These are phyloP conservation scores for Galaxea fascicularis DNA, from an alignment of 92 coral and sea anemone species.

Conservation along the genomic window DNA sequence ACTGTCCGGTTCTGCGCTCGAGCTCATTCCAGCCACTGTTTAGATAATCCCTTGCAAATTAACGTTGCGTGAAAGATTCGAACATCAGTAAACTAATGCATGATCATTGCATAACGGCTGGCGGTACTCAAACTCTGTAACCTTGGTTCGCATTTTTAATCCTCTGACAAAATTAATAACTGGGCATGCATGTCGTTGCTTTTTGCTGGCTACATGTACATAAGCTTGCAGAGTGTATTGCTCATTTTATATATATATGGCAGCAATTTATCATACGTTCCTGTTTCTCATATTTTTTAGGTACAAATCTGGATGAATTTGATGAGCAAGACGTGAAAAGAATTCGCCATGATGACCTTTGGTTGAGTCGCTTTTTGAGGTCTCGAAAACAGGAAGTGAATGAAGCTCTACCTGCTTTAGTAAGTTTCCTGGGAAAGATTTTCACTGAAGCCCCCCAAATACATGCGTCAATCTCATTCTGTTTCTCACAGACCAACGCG, in stretches of 20 bases:
- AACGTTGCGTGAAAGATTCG: not conserved
- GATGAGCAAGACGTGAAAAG: slow-evolving; percentile 74
- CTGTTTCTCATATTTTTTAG: slow-evolving; percentile 29
- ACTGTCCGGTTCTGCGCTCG: not conserved
- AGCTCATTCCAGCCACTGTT: too few species aligned
- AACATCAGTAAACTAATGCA: not conserved
- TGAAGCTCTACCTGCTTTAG: slow-evolving; percentile 76
- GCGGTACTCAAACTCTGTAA: not conserved
- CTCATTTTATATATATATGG: not conserved
- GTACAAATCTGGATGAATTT: slow-evolving; percentile 65
- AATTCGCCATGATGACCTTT: slow-evolving; percentile 73
- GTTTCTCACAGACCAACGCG: too few species aligned
- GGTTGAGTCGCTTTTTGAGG: slow-evolving; percentile 76
- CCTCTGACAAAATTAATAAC: too few species aligned
- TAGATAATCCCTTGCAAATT: too few species aligned
- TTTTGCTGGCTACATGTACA: not conserved
- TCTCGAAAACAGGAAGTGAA: slow-evolving; percentile 71
- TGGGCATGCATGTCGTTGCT: too few species aligned
- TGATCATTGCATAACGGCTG: not conserved
- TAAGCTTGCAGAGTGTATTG: not conserved
- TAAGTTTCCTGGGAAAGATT: slow-evolving; percentile 10
- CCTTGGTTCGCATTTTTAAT: not conserved
- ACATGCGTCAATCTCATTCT: too few species aligned
- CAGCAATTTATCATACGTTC: too few species aligned
- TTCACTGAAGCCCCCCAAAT: too few species aligned